phyloP scores from a whole-genome alignment of 2,888 invertebrate genomes.

The Calameuta filiformis region DNA sequence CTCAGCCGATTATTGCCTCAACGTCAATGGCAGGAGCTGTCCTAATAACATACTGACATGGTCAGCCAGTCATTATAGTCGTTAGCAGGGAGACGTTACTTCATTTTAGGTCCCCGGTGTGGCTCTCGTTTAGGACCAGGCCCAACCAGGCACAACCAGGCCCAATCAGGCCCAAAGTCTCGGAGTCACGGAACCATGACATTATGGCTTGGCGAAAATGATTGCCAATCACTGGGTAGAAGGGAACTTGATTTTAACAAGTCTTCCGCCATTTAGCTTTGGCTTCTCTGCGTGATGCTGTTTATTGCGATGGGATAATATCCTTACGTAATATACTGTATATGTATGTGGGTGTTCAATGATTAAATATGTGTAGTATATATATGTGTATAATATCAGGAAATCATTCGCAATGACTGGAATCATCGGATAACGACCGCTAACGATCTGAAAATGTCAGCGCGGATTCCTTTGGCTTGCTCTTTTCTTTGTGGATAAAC shows the following conservation, averaged over 20 bases:
- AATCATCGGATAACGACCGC: neutral
- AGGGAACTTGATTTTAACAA: neutral
- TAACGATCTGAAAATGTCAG: neutral
- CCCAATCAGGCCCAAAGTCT: neutral
- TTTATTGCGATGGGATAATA: neutral
- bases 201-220: neutral
- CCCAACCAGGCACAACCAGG: neutral
- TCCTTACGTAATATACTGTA: neutral
- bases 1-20: neutral
- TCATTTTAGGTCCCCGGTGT: neutral
- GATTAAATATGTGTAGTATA: neutral
- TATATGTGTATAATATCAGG: neutral
- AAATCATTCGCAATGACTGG: neutral
- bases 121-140: neutral
- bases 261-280: neutral
- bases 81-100: constrained; percentile 8
- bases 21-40: constrained; percentile 7
- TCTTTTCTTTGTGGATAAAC: neutral
- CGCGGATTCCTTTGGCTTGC: neutral
- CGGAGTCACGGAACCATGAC: neutral
- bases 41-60: constrained; percentile 24
- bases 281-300: neutral
- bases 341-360: too few species aligned
- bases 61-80: constrained; percentile 8
- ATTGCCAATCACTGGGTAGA: neutral